A percentile compares a stretch with the other conserved stretches of the same genome.
Evolutionary conservation across 2,888 invertebrate genomes (phyloP).

Genomic region (Drosophila mulleri): DNA sequence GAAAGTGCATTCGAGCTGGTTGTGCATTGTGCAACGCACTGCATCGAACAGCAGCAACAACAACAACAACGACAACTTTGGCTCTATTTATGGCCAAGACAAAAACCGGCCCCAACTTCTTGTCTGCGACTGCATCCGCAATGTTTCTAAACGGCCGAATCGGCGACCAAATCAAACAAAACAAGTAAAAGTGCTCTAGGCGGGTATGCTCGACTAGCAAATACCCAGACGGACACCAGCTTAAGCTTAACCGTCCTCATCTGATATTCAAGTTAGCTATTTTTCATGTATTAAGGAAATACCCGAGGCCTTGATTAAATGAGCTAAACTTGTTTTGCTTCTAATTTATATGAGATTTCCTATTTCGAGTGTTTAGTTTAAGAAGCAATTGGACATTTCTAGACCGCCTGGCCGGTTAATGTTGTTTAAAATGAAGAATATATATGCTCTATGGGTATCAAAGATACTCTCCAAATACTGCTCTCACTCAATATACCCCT

Average conservation of each 20-base stretch:
- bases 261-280: not conserved
- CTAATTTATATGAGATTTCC: not conserved
- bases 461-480: not conserved
- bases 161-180: constrained; percentile 42
- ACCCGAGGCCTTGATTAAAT: not conserved
- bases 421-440: not conserved
- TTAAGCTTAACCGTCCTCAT: not conserved
- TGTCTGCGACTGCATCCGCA: constrained; percentile 71
- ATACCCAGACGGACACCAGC: not conserved
- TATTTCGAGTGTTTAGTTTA: not conserved
- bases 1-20: constrained; percentile 64
- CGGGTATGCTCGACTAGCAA: not conserved
- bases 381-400: not conserved
- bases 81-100: constrained; percentile 73
- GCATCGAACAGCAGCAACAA: constrained; percentile 41
- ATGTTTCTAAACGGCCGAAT: constrained; percentile 70
- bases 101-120: constrained; percentile 76
- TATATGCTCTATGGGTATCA: not conserved
- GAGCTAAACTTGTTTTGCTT: not conserved
- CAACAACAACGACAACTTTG: constrained; percentile 37
- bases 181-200: constrained; percentile 11
- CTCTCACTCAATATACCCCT: not conserved
- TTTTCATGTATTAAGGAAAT: not conserved
- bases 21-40: constrained; percentile 68
- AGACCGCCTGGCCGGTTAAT: not conserved